Percentiles rank a stretch among this genome's conserved stretches.
Evolutionary conservation across 2,113 vertebrate species (phyloP).

Genomic region (Tachysurus vachellii): DNA sequence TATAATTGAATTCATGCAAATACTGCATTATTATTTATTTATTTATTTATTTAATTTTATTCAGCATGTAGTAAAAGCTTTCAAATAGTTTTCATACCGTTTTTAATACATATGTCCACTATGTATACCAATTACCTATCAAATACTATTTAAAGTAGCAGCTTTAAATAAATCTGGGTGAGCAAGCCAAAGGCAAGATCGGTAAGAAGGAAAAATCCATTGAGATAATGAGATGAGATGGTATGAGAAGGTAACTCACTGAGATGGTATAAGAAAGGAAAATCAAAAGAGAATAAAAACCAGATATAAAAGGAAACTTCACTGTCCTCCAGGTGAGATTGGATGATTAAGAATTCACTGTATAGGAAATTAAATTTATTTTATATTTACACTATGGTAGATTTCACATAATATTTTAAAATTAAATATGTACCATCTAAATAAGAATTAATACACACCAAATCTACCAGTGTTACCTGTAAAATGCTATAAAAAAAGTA

Average conservation of each 20-base stretch:
- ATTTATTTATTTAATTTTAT: too few relatives aligned
- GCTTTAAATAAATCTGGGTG: background rate
- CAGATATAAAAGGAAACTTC: background rate
- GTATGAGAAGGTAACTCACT: background rate
- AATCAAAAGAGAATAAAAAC: background rate
- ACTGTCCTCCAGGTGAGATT: background rate
- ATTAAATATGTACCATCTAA: background rate
- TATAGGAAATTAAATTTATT: too few relatives aligned
- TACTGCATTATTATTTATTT: too few relatives aligned
- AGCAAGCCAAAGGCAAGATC: background rate
- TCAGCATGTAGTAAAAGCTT: too few relatives aligned
- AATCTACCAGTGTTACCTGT: background rate
- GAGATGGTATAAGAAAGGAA: background rate
- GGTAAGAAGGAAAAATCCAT: background rate
- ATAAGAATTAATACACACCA: background rate
- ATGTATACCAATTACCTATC: background rate
- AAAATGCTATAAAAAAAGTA: background rate
- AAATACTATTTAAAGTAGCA: background rate
- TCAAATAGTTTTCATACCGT: too few relatives aligned
- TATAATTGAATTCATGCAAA: too few relatives aligned
- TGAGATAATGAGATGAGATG: background rate
- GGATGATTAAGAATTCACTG: background rate
- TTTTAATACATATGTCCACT: too few relatives aligned
- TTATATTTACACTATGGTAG: background rate
- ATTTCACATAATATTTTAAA: background rate